Evolutionary conservation across 2,888 invertebrate genomes (phyloP), one percentile per base, ranked within the genome.

Genomic region (Brachyptera risi): DNA sequence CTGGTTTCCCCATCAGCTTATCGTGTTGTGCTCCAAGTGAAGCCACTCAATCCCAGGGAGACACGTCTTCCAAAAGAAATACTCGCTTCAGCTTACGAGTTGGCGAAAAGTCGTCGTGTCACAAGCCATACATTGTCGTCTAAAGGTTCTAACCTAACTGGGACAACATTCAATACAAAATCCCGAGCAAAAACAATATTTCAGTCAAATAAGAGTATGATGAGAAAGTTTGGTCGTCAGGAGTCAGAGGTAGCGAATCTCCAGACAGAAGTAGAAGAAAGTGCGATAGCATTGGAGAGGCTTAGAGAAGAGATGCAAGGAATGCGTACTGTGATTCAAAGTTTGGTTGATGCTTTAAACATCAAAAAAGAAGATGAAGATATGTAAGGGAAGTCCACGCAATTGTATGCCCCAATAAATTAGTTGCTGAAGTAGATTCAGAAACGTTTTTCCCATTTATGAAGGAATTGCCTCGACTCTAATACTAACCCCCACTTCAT

Each of bases 31-130:
- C 73, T 91, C 35, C 90, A 89, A 67, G 91, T 92, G 0, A 88
- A 90, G 72, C 92, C 91, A 0, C 75, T 91, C 58, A 91, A 91
- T 76, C 91, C 90, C 0, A 83, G 90, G 65, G 91, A 92, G 71
- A 90, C 88, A 70, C 80, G 91, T 47, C 75, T 92, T 44, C 92
- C 91, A 0, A 80, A 85, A 59, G 89, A 90, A 66, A 87, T 92
- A 67, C 81, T 92, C 72, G 85, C 86, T 77, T 84, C 87, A 1
- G 91, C 91, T 9, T 87, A 90, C 70, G 88, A 90, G 68, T 86
- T 91, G 49, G 91, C 90, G 0, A 88, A 88, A 71, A 83, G 85
- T 75, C 79, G 88, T 44, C 89, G 88, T 15, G 23, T 11, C 5
- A 54, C 15, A 11, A 38, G 54, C 2, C 56, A 59, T 40, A 64